Conservation (phyloP, 2,888 invertebrate species). For the Nymphalis polychloros region DNA sequence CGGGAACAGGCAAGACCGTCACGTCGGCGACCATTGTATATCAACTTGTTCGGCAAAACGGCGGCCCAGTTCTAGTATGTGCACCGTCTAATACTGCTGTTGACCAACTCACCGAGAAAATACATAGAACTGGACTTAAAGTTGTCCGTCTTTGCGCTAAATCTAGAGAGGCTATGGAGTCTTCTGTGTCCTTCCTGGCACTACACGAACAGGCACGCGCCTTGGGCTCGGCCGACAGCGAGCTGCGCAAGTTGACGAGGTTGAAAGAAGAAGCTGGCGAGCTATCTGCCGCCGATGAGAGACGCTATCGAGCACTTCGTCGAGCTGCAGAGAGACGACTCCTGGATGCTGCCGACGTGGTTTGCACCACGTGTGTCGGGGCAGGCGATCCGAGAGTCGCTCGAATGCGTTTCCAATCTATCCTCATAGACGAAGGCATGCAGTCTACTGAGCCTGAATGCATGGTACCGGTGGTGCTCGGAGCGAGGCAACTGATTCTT, state of each 20-base stretch:
- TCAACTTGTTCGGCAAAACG: conserved; percentile 96
- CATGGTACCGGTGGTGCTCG: conserved; percentile 99
- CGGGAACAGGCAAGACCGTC: conserved; percentile 99
- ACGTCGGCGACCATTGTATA: conserved; percentile 99
- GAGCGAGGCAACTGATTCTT: conserved; percentile 97
- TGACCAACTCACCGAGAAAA: conserved; percentile 99
- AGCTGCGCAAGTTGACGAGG: conserved; percentile 96
- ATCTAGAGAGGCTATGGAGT: conserved; percentile 98
- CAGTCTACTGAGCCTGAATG: conserved; percentile 99
- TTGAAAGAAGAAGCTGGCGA: conserved; percentile 99
- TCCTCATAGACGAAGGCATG: conserved; percentile 98
- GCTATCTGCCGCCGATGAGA: conserved; percentile 96
- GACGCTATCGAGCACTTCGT: conserved; percentile 94
- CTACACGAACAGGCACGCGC: conserved; percentile 98
- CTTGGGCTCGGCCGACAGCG: conserved; percentile 93
- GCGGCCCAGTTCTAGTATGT: conserved; percentile 97
- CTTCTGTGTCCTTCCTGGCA: conserved; percentile 97
- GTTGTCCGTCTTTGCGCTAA: conserved; percentile 97
- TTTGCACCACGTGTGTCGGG: conserved; percentile 99
- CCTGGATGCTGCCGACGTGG: conserved; percentile 97
- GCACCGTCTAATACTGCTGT: conserved; percentile 99
- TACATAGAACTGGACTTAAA: conserved; percentile 97
- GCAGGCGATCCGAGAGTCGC: conserved; percentile 98
- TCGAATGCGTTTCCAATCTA: conserved; percentile 96
- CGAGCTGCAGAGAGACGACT: conserved; percentile 95